These are phyloP conservation scores for Synergus gifuensis DNA, from an alignment of 2,888 invertebrate genomes.

Conservation along the genomic window DNA sequence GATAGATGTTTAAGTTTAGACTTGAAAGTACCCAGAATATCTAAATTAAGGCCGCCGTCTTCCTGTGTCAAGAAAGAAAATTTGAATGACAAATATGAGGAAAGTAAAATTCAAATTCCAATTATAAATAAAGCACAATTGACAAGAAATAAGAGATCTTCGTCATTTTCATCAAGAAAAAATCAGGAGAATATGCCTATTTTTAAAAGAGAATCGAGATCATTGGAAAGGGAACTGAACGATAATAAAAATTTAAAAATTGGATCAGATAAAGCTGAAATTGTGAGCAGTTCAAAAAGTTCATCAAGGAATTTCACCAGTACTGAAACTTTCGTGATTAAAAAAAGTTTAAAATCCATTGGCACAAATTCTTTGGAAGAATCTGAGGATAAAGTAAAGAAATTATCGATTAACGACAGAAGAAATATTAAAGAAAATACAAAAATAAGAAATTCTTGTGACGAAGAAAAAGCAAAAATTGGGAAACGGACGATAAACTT, in stretches of 20 bases:
- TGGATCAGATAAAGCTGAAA: not conserved
- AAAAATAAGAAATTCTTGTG: not conserved
- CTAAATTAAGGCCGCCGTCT: not conserved
- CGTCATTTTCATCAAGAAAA: not conserved
- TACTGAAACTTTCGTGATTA: slow-evolving; percentile 3
- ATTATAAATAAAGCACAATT: not conserved
- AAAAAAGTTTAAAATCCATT: not conserved
- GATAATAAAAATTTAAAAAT: not conserved
- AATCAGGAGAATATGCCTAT: not conserved
- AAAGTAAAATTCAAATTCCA: not conserved
- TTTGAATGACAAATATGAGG: not conserved
- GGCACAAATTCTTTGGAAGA: not conserved
- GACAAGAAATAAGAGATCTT: not conserved
- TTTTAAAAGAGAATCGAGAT: not conserved
- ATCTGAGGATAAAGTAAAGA: not conserved
- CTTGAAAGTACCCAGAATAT: not conserved
- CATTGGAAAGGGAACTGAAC: not conserved
- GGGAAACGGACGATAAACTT: no score
- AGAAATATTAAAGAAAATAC: not conserved
- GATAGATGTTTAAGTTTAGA: not conserved
- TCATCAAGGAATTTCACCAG: not conserved
- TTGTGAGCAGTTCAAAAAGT: not conserved
- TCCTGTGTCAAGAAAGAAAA: not conserved
- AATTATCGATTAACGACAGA: not conserved
- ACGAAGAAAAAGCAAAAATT: not conserved